Base-by-base conservation (phyloP, 2,888 invertebrate genomes). In the Physocephala rufipes region DNA sequence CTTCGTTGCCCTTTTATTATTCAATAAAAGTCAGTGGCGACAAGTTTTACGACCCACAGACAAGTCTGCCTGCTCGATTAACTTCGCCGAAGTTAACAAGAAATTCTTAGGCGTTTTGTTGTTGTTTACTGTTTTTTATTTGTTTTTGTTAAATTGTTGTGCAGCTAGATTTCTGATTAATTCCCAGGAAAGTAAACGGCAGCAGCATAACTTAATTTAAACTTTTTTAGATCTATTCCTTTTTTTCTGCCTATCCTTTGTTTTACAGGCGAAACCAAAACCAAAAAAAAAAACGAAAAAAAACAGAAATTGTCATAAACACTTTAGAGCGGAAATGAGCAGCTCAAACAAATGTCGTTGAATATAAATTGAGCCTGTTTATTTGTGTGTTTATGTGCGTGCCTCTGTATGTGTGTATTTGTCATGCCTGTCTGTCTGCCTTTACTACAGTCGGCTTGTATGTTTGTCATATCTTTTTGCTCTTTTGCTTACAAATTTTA, bases 321-420 rank as follows among this genome's bases (percentile, higher is more conserved):
- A 67, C 55, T 67, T 67, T 30, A 28, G 59, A 67, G 26, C 67
- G 67, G 67, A 67, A 67, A 67, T 67, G 67, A 67, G 59, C 59
- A 67, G 67, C 67, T 51, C 45, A 24, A 67, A 59, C 67, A 67
- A 55, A 55, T 36, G 59, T 59, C 59, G 58, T 58, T 67, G 59
- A 55, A 58, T 67, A 67, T 58, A 58, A 67, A 67, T 58, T 67
- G 67, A 67, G 67, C 16, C 49, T 49, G 49, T n/a, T 19, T 49
- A n/a, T 15, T 3, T 49, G 49, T 7, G 12, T 49, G 49, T 15
- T 7, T 15, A 12, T 49, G n/a, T n/a, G n/a, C n/a, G n/a, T n/a
- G n/a, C n/a, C n/a, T n/a, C n/a, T n/a, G n/a, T n/a, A n/a, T 9
- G 9, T 9, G 36, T 9, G 5, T 36, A 9, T 36, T 4, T 36